Evolutionary conservation across 2,797 vertebrate species (phyloP).

Genomic region (Sorex maritimensis): DNA sequence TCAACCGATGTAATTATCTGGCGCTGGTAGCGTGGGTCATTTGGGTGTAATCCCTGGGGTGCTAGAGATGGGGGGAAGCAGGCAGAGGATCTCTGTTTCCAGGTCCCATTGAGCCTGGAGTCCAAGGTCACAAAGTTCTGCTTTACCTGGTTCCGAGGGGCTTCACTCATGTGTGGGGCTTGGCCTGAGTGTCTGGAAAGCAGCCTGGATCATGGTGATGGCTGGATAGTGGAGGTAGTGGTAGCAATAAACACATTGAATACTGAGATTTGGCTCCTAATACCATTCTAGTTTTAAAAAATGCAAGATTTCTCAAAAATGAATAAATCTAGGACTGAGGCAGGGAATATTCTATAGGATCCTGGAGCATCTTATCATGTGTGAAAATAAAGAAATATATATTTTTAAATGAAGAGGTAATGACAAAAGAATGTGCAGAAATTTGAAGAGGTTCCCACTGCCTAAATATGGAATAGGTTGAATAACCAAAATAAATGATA

Average conservation of each 20-base stretch:
- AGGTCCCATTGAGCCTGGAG: too few relatives aligned
- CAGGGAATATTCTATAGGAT: conserved; percentile 11
- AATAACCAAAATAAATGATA: not conserved
- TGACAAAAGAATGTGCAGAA: not conserved
- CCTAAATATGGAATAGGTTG: not conserved
- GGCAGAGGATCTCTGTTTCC: too few relatives aligned
- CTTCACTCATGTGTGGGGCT: too few relatives aligned
- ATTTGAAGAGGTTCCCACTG: not conserved
- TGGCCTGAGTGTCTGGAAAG: too few relatives aligned
- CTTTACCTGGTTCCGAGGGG: too few relatives aligned
- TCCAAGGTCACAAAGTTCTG: too few relatives aligned
- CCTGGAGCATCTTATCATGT: not conserved
- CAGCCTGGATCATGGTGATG: too few relatives aligned
- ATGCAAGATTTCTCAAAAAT: conserved; percentile 4
- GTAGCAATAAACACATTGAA: not conserved
- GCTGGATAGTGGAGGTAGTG: too few relatives aligned
- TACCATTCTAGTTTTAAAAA: not conserved
- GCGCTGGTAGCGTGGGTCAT: too few relatives aligned
- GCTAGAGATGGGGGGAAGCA: too few relatives aligned
- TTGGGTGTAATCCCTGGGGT: too few relatives aligned
- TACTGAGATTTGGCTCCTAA: conserved; percentile 4
- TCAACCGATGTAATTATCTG: too few relatives aligned
- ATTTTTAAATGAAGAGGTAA: not conserved
- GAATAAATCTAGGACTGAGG: not conserved
- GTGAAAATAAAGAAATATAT: not conserved